phyloP scores from a whole-genome alignment of 2,113 vertebrate species.

The Pachyramphus minor region DNA sequence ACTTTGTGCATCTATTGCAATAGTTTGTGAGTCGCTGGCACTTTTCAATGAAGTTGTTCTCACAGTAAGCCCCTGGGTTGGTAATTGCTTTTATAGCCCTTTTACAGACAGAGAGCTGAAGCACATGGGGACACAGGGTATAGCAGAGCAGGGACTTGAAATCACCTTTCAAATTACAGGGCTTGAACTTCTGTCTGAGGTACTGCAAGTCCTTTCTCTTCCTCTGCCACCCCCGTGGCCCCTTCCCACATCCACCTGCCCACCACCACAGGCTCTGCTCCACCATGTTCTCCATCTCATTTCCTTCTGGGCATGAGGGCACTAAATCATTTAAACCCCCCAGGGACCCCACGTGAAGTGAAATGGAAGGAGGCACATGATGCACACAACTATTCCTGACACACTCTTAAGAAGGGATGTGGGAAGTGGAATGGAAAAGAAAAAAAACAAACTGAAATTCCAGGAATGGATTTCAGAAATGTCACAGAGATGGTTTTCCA shows the following conservation, averaged over 20 bases:
- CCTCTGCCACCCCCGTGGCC: not conserved
- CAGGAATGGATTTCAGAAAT: not conserved
- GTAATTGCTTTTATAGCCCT: not conserved
- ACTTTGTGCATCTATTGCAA: not conserved
- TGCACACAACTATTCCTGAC: not conserved
- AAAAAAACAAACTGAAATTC: not conserved
- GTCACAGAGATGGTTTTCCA: not conserved
- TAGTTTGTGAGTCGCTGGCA: not conserved
- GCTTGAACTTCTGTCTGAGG: not conserved
- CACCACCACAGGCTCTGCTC: not conserved
- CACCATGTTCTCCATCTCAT: not conserved
- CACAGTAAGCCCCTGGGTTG: not conserved
- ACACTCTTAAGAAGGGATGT: not conserved
- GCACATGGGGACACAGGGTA: not conserved
- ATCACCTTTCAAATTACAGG: not conserved
- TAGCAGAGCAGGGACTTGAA: not conserved
- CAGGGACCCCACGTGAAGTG: not conserved
- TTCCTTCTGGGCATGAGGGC: not conserved
- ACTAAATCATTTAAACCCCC: not conserved
- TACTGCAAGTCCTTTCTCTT: not conserved
- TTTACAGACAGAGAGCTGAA: not conserved
- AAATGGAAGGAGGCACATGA: not conserved
- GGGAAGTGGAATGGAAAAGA: not conserved
- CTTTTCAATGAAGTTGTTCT: not conserved
- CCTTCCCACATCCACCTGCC: not conserved